Evolutionary conservation across 2,113 vertebrate species (phyloP).

Genomic region (Nothoprocta perdicaria): DNA sequence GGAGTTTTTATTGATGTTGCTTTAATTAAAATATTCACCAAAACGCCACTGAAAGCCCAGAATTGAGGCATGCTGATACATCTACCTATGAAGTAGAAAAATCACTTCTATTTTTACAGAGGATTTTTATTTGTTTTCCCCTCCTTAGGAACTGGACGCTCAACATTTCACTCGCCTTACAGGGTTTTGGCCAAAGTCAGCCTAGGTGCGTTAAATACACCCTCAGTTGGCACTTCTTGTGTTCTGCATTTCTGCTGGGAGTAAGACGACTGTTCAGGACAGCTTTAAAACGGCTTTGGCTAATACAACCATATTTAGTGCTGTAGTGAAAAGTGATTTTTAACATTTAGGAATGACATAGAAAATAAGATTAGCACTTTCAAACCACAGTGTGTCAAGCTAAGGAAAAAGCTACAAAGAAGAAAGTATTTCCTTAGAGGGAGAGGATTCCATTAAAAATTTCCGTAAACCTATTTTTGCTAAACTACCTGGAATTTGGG

Average conservation of each 20-base stretch:
- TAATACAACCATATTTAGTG: background rate
- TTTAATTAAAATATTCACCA: background rate
- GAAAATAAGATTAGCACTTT: background rate
- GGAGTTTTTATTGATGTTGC: accelerated
- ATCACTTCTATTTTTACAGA: background rate
- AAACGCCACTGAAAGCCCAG: background rate
- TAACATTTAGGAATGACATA: background rate
- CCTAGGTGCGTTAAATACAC: accelerated
- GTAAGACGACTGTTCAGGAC: background rate
- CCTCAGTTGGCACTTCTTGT: background rate
- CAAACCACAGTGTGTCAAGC: background rate
- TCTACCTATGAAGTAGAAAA: background rate
- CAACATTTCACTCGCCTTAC: background rate
- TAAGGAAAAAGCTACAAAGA: background rate
- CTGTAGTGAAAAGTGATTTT: background rate
- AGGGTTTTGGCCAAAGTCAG: background rate
- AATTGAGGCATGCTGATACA: background rate
- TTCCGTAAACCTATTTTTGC: background rate
- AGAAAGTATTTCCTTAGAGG: background rate
- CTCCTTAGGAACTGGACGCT: background rate
- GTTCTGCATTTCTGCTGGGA: background rate
- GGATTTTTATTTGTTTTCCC: background rate
- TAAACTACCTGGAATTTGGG: background rate
- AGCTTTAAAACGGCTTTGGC: background rate
- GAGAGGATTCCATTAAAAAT: accelerated